Evolutionary conservation across 2,113 vertebrate species (phyloP).

Genomic region (Embiotoca jacksoni): DNA sequence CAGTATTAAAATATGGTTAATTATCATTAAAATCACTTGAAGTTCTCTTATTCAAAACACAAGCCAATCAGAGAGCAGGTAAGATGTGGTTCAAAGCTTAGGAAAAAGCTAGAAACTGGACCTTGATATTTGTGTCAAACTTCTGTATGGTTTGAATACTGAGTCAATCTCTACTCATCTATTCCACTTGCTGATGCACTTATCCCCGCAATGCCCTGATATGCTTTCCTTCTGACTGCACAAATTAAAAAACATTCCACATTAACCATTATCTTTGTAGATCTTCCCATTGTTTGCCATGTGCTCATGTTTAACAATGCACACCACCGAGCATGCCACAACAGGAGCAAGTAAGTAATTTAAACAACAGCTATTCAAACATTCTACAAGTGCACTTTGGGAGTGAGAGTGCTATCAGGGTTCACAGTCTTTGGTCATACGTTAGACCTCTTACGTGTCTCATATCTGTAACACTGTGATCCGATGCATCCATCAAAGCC

Average conservation of each 20-base stretch:
- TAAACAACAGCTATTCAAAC: conserved; percentile 13
- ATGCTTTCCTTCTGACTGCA: background rate
- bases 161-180: background rate
- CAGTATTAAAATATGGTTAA: background rate
- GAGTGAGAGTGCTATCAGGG: conserved; percentile 28
- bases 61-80: background rate
- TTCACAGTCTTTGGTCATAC: conserved; percentile 47
- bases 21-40: background rate
- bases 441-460: conserved; percentile 14
- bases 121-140: background rate
- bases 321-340: background rate
- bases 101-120: background rate
- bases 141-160: background rate
- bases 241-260: background rate
- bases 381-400: conserved; percentile 27
- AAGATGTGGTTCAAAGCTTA: background rate
- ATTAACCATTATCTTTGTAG: background rate
- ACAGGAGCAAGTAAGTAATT: background rate
- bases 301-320: background rate
- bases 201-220: background rate
- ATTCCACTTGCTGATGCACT: background rate
- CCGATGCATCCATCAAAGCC: conserved; percentile 56
- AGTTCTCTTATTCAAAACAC: background rate
- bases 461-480: conserved; percentile 43
- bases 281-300: background rate